phyloP scores from a whole-genome alignment of 2,113 vertebrate species.

The Grammomys surdaster region DNA sequence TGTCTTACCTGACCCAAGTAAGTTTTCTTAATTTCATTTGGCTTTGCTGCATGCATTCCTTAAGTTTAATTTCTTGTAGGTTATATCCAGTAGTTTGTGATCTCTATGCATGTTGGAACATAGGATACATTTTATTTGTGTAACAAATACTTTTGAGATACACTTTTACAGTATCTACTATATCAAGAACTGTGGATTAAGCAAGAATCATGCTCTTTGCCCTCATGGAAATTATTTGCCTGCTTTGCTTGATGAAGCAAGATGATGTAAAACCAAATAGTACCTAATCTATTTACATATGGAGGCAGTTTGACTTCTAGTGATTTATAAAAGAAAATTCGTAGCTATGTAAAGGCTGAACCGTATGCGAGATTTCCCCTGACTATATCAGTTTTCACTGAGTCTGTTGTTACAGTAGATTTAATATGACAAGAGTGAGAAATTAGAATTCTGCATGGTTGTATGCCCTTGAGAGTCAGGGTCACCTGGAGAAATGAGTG shows the following conservation, averaged over 20 bases:
- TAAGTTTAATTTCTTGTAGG: conserved; percentile 44
- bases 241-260: not conserved
- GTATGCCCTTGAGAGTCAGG: not conserved
- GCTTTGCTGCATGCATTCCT: not conserved
- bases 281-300: not conserved
- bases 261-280: not conserved
- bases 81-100: not conserved
- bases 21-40: conserved; percentile 27
- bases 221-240: not conserved
- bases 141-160: conserved; percentile 8
- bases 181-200: not conserved
- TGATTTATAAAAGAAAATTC: conserved; percentile 27
- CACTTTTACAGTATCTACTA: not conserved
- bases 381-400: not conserved
- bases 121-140: conserved; percentile 17
- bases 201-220: not conserved
- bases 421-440: conserved; percentile 34
- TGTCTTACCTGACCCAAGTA: not conserved
- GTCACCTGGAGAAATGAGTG: not conserved
- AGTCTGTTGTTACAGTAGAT: not conserved
- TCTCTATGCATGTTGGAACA: too few relatives aligned
- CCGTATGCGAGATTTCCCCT: not conserved
- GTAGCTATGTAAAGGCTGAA: not conserved
- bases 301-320: not conserved
- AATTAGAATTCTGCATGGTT: conserved; percentile 58